Percentiles rank a stretch among this genome's conserved stretches.
Conservation (phyloP, 2,888 invertebrate species). For the Erynnis tages region DNA sequence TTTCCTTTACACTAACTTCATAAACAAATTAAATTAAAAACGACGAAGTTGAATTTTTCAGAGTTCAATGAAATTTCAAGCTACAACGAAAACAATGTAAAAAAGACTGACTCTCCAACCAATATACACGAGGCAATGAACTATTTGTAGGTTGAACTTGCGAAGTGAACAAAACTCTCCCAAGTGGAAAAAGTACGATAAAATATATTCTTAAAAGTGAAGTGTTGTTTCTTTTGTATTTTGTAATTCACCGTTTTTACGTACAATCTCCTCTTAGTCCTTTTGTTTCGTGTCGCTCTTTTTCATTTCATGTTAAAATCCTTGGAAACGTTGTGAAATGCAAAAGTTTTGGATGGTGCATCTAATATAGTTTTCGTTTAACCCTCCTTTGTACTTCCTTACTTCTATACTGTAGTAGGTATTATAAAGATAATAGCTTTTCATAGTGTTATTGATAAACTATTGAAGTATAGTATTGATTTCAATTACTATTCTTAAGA, state of each 20-base stretch:
- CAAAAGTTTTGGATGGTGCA: neutral
- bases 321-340: slow-evolving; percentile 1
- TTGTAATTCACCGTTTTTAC: slow-evolving; percentile 4
- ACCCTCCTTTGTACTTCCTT: neutral
- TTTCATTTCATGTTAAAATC: slow-evolving; percentile 2
- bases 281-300: slow-evolving; percentile 2
- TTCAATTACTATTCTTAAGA: no score
- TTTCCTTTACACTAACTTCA: no score
- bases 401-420: no score
- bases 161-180: slow-evolving; percentile 14
- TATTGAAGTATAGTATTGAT: no score
- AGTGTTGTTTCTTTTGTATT: slow-evolving; percentile 11
- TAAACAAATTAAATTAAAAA: no score
- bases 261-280: slow-evolving; percentile 1
- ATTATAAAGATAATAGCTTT: neutral
- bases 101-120: neutral
- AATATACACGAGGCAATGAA: slow-evolving; percentile 14
- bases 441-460: no score
- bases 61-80: neutral
- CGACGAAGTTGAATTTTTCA: no score
- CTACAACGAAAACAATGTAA: slow-evolving; percentile 3
- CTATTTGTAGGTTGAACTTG: slow-evolving; percentile 19
- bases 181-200: slow-evolving; percentile 22
- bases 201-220: slow-evolving; percentile 19
- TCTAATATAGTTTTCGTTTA: neutral